Evolutionary conservation across 2,113 vertebrate species (phyloP).

Genomic region (Cyphomyrus discorhynchus): DNA sequence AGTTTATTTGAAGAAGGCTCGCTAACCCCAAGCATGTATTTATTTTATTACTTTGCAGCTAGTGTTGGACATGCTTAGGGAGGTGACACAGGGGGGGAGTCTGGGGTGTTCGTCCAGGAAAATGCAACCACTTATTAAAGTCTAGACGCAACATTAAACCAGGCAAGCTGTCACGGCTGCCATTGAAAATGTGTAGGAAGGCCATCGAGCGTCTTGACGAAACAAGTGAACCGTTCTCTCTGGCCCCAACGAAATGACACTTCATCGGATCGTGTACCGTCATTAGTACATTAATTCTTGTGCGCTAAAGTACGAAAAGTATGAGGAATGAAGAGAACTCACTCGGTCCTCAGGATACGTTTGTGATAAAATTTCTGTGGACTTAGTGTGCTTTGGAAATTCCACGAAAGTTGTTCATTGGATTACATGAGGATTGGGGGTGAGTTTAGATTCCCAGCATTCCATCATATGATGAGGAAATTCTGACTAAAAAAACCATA

Average conservation of each 20-base stretch:
- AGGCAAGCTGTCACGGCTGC: background rate
- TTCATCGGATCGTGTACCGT: background rate
- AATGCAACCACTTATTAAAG: conserved; percentile 91
- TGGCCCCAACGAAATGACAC: no score
- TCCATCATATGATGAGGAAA: background rate
- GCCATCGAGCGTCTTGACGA: background rate
- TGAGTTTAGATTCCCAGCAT: background rate
- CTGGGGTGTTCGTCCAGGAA: conserved; percentile 52
- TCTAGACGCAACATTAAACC: conserved; percentile 87
- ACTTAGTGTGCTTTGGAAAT: background rate
- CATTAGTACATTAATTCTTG: background rate
- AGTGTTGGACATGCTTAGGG: conserved; percentile 59
- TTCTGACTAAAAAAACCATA: background rate
- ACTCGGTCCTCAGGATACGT: background rate
- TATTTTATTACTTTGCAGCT: conserved; percentile 61
- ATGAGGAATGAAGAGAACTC: background rate
- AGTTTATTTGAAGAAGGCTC: conserved; percentile 50
- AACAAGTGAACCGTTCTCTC: background rate
- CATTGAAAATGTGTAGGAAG: background rate
- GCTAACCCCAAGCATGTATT: conserved; percentile 50
- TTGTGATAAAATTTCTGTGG: background rate
- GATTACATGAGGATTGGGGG: background rate
- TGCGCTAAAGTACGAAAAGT: background rate
- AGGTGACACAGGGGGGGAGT: background rate
- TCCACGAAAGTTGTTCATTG: background rate